Conservation (phyloP, 2,113 vertebrate species). For the Opisthocomus hoazin region DNA sequence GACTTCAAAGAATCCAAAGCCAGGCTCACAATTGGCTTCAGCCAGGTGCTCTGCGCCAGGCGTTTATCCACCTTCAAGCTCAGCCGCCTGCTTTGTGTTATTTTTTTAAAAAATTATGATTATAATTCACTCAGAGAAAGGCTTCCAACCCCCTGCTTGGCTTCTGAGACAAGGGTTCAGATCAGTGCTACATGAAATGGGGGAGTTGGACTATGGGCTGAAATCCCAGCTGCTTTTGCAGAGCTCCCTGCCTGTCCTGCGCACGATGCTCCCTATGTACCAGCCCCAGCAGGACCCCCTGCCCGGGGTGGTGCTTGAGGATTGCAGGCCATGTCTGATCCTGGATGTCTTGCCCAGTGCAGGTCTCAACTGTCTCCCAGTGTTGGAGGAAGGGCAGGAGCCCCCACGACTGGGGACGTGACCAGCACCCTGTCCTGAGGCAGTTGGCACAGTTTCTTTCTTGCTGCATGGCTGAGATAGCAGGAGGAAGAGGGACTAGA, state of each 20-base stretch:
- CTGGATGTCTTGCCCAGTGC: not conserved
- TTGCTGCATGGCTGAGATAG: not conserved
- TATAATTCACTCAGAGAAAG: not conserved
- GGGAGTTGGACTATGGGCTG: not conserved
- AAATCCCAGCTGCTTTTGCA: not conserved
- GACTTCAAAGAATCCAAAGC: not conserved
- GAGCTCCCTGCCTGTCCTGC: not conserved
- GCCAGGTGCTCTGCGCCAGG: not conserved
- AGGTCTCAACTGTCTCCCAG: not conserved
- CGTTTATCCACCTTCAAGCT: not conserved
- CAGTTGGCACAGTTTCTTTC: not conserved
- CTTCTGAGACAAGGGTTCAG: not conserved
- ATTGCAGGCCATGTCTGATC: accelerated
- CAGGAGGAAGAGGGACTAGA: not conserved
- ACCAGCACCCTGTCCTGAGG: not conserved
- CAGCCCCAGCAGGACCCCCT: not conserved
- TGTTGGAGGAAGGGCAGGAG: not conserved
- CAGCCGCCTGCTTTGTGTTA: not conserved
- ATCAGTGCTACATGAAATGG: not conserved
- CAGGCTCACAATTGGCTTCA: not conserved
- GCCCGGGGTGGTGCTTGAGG: not conserved
- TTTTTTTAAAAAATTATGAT: not conserved
- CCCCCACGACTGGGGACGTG: accelerated
- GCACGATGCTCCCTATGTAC: accelerated
- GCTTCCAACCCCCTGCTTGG: not conserved